Base-by-base conservation (phyloP, 2,797 vertebrate species). In the Miichthys miiuy region DNA sequence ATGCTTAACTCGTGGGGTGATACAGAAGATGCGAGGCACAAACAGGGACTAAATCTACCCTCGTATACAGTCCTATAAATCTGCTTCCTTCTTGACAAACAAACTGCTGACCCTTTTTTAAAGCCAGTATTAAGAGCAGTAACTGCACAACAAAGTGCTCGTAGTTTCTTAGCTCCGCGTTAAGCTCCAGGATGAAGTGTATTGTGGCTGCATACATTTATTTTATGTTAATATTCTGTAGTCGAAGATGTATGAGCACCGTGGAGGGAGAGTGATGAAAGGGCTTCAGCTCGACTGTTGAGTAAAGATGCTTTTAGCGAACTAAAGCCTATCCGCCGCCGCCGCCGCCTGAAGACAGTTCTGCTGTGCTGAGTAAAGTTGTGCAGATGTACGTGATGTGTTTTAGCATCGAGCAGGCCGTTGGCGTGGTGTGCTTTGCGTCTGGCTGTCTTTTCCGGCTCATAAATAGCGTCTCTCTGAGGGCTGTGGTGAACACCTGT, bases 401-500 rank as follows among this genome's bases (percentile, higher is more conserved):
- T 90, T 89, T 93, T 86, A 93, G 94, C 95, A 81, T 6, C 62
- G 93, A 79, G 82, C 90, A 60, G 94, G 95, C 92, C 94, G 95
- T 94, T 91, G 96, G 95, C 89, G 94, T 81, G 75, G 93, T 93
- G 93, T 94, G 96, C 96, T 96, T 94, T 96, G 96, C 95, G 93
- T 92, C 96, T 91, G 96, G 97, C 96, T 97, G 97, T 97, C 92
- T 92, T 91, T 87, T 96, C 96, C 96, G 96, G 95, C 96, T 96
- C 97, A 97, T 97, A 96, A 97, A 97, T 96, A 97, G 97, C 96
- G 94, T 96, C 96, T 97, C 96, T 97, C 97, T 94, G 96, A 96
- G 96, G 97, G 96, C 96, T 94, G 96, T 95, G 96, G 96, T 96
- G 96, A 97, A 97, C 97, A 98, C 97, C 97, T 97, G 97, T 97